Conservation (phyloP, 2,113 vertebrate genomes). For the Muntiacus muntjak region DNA sequence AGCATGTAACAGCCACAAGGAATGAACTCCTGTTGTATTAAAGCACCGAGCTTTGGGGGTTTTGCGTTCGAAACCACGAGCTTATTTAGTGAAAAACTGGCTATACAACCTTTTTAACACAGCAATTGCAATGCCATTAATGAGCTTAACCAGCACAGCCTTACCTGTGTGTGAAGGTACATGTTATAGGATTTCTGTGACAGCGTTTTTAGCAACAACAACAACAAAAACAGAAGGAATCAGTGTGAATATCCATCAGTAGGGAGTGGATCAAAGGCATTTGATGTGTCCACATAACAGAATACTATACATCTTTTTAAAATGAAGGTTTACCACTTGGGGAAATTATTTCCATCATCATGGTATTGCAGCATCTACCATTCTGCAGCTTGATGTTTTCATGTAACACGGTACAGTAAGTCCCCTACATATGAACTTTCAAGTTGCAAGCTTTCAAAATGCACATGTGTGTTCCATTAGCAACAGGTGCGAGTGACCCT, state of each 20-base stretch:
- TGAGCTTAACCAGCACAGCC: neutral
- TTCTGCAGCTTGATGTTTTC: neutral
- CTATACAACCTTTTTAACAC: neutral
- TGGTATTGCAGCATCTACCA: fast-evolving
- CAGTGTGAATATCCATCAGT: neutral
- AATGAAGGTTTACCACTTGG: neutral
- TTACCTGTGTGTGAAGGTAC: fast-evolving
- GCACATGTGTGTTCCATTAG: too few species aligned
- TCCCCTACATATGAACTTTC: too few species aligned
- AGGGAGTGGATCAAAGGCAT: neutral
- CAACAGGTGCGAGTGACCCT: too few species aligned
- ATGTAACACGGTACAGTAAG: fast-evolving
- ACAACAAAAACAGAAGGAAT: neutral
- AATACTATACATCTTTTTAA: too few species aligned
- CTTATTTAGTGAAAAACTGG: neutral
- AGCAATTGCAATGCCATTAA: neutral
- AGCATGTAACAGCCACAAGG: neutral
- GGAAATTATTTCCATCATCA: fast-evolving
- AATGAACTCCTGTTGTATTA: fast-evolving
- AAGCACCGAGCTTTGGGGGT: neutral
- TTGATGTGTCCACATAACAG: neutral
- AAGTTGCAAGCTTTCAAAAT: too few species aligned
- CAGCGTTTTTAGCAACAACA: neutral
- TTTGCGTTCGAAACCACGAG: neutral
- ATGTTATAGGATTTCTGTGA: neutral